These are phyloP conservation scores for Falco peregrinus DNA, from an alignment of 2,797 vertebrate species.

Conservation along the genomic window DNA sequence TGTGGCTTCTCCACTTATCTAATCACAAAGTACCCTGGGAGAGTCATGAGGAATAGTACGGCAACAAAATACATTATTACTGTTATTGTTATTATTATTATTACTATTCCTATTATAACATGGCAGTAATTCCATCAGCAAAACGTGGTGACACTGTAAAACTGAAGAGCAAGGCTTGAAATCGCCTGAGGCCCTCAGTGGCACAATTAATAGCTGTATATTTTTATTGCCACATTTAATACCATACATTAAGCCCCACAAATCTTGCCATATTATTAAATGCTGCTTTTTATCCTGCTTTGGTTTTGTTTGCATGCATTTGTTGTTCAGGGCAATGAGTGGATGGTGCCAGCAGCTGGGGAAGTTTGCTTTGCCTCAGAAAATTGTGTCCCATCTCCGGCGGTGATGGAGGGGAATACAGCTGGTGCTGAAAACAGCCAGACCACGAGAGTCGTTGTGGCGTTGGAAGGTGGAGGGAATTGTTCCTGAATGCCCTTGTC, in stretches of 20 bases:
- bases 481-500: neutral
- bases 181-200: neutral
- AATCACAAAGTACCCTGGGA: slow-evolving; percentile 11
- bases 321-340: neutral
- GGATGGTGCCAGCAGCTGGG: neutral
- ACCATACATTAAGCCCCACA: slow-evolving; percentile 31
- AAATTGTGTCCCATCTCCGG: accelerated
- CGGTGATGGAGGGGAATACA: neutral
- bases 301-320: neutral
- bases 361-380: neutral
- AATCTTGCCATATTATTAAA: slow-evolving; percentile 28
- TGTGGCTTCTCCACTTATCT: neutral
- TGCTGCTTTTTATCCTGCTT: neutral
- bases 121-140: slow-evolving; percentile 37
- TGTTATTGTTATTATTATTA: neutral
- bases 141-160: slow-evolving; percentile 37
- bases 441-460: accelerated
- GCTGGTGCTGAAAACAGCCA: neutral
- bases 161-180: neutral
- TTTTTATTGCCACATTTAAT: slow-evolving; percentile 54
- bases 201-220: slow-evolving; percentile 39
- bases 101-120: neutral
- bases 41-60: neutral
- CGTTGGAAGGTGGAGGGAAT: neutral
- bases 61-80: neutral